These are phyloP conservation scores for Pocillopora verrucosa DNA, from an alignment of 64 coral and sea anemone species.

Conservation along the genomic window DNA sequence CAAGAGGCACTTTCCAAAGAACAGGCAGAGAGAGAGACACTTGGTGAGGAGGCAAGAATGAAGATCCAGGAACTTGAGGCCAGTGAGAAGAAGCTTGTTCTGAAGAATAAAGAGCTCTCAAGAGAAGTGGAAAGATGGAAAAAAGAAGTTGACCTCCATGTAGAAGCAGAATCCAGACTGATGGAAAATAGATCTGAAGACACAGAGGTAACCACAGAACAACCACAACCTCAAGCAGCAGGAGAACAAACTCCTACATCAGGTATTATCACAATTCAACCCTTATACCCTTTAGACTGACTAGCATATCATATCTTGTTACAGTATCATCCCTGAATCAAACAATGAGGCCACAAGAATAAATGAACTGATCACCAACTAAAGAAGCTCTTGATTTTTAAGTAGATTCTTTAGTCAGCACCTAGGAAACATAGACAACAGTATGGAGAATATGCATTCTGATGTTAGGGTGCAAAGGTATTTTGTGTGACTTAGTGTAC, in stretches of 20 bases:
- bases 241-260: not conserved
- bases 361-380: too few species aligned
- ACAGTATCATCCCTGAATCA: too few species aligned
- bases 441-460: too few species aligned
- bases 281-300: too few species aligned
- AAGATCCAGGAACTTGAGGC: constrained; percentile 25
- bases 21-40: constrained; percentile 38
- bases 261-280: not conserved
- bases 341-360: too few species aligned
- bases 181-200: constrained; percentile 42
- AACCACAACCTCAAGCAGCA: not conserved
- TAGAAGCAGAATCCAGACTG: constrained; percentile 45
- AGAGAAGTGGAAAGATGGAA: constrained; percentile 66
- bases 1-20: constrained; percentile 29
- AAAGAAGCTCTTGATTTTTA: too few species aligned
- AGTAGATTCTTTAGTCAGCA: too few species aligned
- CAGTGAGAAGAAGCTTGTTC: constrained; percentile 3
- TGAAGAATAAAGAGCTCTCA: constrained; percentile 17
- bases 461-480: too few species aligned
- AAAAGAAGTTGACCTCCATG: constrained; percentile 59
- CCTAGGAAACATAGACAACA: too few species aligned
- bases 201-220: not conserved
- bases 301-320: too few species aligned
- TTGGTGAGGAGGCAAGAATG: constrained; percentile 45
- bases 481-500: too few species aligned